These are phyloP conservation scores for Arctia plantaginis DNA, from an alignment of 2,888 invertebrate genomes.

Conservation along the genomic window DNA sequence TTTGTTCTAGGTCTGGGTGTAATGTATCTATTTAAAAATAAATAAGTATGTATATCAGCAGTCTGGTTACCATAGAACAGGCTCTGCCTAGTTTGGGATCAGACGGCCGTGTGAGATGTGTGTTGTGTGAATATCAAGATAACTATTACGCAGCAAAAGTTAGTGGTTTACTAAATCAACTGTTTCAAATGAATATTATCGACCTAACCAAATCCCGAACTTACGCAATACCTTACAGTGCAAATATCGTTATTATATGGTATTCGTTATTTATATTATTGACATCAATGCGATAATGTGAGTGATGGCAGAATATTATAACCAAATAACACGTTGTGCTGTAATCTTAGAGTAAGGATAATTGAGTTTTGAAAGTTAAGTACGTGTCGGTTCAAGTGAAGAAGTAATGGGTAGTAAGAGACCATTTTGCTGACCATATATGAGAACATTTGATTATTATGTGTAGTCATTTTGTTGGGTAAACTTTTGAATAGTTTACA, in stretches of 20 bases:
- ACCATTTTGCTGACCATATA: slow-evolving; percentile 11
- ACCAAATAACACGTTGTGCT: slow-evolving; percentile 22
- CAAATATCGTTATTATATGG: slow-evolving; percentile 31
- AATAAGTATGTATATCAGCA: too few species aligned
- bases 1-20: too few species aligned
- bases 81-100: too few species aligned
- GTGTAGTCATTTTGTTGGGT: background rate
- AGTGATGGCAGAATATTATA: slow-evolving; percentile 29
- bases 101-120: too few species aligned
- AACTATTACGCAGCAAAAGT: background rate
- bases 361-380: slow-evolving; percentile 31
- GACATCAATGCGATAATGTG: slow-evolving; percentile 34
- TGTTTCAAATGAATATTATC: slow-evolving; percentile 10
- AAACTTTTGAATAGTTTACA: slow-evolving; percentile 2
- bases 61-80: too few species aligned
- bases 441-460: slow-evolving; percentile 5
- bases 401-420: background rate
- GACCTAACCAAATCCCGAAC: background rate
- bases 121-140: too few species aligned
- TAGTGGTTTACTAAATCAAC: background rate
- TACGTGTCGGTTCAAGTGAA: slow-evolving; percentile 7
- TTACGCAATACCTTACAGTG: slow-evolving; percentile 34
- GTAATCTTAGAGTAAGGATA: slow-evolving; percentile 22
- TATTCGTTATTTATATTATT: slow-evolving; percentile 31
- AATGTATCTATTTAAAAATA: too few species aligned